Evolutionary conservation across 2,113 vertebrate species (phyloP).

Genomic region (Bubalus kerabau): DNA sequence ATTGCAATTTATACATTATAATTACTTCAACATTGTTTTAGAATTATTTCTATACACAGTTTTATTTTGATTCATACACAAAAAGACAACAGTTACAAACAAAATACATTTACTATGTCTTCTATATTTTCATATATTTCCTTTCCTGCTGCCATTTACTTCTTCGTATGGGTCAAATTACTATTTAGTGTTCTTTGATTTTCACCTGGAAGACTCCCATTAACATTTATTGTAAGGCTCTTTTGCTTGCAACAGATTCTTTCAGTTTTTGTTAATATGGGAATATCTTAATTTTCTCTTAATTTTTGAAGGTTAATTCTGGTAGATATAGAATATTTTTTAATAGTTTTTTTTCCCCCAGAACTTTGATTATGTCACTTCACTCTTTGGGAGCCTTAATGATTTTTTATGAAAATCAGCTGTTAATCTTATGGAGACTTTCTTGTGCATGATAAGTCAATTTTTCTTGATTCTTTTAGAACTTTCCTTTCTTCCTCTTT

Average conservation of each 20-base stretch:
- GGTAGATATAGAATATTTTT: not conserved
- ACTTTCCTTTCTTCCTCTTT: not conserved
- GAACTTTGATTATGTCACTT: not conserved
- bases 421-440: not conserved
- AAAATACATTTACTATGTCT: not conserved
- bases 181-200: not conserved
- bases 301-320: not conserved
- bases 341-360: not conserved
- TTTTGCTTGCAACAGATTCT: not conserved
- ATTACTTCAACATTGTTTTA: not conserved
- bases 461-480: not conserved
- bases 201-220: not conserved
- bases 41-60: not conserved
- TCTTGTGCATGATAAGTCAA: not conserved
- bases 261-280: not conserved
- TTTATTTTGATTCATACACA: not conserved
- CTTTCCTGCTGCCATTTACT: not conserved
- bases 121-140: not conserved
- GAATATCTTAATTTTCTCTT: not conserved
- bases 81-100: not conserved
- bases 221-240: not conserved
- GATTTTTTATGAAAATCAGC: not conserved
- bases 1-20: not conserved
- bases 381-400: not conserved
- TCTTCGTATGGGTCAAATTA: not conserved